Conservation (phyloP, 2,797 vertebrate genomes). For the Neosilurus hyrtlii region DNA sequence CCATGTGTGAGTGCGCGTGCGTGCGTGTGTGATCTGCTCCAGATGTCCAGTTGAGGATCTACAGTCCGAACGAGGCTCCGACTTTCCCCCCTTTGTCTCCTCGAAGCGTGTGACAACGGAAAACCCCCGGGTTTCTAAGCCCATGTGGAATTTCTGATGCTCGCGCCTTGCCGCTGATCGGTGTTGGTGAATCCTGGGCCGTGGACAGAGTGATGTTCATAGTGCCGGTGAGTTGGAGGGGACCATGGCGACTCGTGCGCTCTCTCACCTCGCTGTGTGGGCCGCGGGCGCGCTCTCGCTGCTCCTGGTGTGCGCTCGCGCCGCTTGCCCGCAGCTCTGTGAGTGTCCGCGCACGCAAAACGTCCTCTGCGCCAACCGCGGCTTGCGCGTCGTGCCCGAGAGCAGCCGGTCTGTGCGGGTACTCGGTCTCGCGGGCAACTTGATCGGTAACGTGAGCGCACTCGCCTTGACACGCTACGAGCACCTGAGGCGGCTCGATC, state of each 20-base stretch:
- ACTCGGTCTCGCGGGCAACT: slow-evolving; percentile 92
- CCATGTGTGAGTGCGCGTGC: slow-evolving; percentile 47
- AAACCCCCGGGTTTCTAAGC: background rate
- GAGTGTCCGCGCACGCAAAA: slow-evolving; percentile 89
- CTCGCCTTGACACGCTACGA: slow-evolving; percentile 81
- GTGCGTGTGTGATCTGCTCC: slow-evolving; percentile 64
- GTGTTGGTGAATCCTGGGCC: background rate
- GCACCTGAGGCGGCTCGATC: slow-evolving; percentile 82
- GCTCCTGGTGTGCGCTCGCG: slow-evolving; percentile 33
- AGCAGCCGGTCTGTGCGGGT: slow-evolving; percentile 76
- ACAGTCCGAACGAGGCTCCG: slow-evolving; percentile 44
- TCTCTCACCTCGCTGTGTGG: background rate
- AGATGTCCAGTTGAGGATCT: slow-evolving; percentile 77
- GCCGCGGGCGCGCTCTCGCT: background rate
- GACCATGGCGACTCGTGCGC: slow-evolving; percentile 67
- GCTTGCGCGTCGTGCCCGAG: slow-evolving; percentile 79
- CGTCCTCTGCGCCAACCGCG: slow-evolving; percentile 90
- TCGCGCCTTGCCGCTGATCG: background rate
- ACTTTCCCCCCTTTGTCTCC: slow-evolving; percentile 3
- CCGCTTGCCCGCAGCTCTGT: slow-evolving; percentile 84
- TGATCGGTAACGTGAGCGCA: slow-evolving; percentile 85
- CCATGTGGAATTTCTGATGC: background rate
- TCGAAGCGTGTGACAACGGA: background rate
- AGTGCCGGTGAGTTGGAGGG: slow-evolving; percentile 52
- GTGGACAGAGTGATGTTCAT: slow-evolving; percentile 26